Conservation (phyloP, 2,888 invertebrate species). For the Drosophila koepferae region DNA sequence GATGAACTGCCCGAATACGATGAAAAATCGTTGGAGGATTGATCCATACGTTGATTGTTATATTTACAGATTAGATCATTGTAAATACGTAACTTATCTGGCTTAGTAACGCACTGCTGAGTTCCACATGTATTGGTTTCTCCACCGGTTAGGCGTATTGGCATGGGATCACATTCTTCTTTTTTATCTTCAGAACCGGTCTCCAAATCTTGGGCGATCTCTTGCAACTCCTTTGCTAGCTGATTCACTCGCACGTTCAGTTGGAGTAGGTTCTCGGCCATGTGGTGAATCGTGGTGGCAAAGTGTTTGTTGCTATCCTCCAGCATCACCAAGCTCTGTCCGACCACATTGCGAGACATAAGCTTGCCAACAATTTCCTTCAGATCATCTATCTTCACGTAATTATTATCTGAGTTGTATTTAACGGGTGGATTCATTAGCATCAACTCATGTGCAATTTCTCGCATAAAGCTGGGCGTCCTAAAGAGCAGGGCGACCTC, state of each 20-base stretch:
- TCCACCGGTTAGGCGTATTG: not conserved
- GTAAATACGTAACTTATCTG: constrained; percentile 5
- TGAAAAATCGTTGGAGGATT: not conserved
- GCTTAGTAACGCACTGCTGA: too few relatives aligned
- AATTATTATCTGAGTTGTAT: not conserved
- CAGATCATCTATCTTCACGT: constrained; percentile 21
- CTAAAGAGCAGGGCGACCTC: constrained; percentile 8
- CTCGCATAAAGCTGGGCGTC: constrained; percentile 7
- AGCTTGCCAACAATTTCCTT: constrained; percentile 14
- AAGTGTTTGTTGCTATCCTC: not conserved
- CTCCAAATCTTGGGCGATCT: not conserved
- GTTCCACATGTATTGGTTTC: too few relatives aligned
- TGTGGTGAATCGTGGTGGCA: not conserved
- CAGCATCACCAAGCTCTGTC: constrained; percentile 3
- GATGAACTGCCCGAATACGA: not conserved
- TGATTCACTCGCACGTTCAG: constrained; percentile 10
- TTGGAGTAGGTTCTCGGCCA: not conserved
- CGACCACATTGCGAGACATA: constrained; percentile 7
- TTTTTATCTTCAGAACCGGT: not conserved
- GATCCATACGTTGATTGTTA: not conserved
- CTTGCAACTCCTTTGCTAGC: not conserved
- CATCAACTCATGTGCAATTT: constrained; percentile 2
- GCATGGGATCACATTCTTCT: not conserved
- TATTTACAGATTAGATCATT: constrained; percentile 9
- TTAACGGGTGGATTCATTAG: not conserved